Evolutionary conservation across 2,797 vertebrate species (phyloP).

Genomic region (Leptoclinus maculatus): DNA sequence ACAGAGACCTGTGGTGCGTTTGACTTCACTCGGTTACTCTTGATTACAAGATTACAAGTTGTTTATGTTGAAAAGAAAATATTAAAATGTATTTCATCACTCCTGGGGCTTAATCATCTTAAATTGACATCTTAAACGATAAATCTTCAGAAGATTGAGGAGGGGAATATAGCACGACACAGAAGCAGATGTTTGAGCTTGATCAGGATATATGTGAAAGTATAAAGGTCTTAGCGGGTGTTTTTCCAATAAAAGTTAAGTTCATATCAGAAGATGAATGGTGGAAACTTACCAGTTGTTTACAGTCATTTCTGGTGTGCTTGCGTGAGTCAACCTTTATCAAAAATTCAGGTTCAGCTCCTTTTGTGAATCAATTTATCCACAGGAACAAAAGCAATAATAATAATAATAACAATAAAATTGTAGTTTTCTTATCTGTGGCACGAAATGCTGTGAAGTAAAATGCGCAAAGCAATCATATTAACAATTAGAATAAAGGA

Average conservation of each 20-base stretch:
- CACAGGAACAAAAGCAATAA: constrained; percentile 1
- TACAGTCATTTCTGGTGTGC: not conserved
- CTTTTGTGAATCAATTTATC: not conserved
- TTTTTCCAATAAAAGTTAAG: too few species aligned
- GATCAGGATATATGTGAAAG: not conserved
- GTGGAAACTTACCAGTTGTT: not conserved
- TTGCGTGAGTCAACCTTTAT: not conserved
- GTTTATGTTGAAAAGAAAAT: not conserved
- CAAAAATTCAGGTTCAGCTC: not conserved
- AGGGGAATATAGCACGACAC: not conserved
- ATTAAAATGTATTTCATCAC: not conserved
- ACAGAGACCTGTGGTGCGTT: too few species aligned
- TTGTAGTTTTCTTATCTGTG: constrained; percentile 3
- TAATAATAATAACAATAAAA: constrained; percentile 1
- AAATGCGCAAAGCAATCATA: constrained; percentile 6
- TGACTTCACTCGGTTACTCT: not conserved
- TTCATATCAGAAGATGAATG: not conserved
- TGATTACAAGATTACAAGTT: not conserved
- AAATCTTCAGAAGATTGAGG: not conserved
- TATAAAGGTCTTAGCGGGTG: not conserved
- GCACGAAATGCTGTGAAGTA: constrained; percentile 1
- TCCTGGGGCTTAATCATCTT: not conserved
- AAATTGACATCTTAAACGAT: not conserved
- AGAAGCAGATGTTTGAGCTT: not conserved
- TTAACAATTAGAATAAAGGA: constrained; percentile 16